Evolutionary conservation across 2,797 vertebrate species (phyloP).

Genomic region (Semaprochilodus insignis): DNA sequence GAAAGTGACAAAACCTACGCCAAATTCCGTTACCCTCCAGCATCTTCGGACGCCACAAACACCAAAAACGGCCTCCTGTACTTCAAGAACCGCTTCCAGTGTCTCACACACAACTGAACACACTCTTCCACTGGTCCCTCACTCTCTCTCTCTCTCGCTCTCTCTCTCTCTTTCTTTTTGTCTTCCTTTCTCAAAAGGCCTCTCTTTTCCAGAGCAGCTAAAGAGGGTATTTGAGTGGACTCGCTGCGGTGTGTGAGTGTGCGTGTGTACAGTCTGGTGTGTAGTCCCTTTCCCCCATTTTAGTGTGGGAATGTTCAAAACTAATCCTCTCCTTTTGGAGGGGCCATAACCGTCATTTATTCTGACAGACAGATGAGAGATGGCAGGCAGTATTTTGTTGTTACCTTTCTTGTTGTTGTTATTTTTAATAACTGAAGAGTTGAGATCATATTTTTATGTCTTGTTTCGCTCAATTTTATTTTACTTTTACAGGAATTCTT

Average conservation of each 20-base stretch:
- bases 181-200: conserved; percentile 72
- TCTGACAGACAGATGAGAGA: conserved; percentile 42
- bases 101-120: conserved; percentile 84
- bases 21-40: conserved; percentile 86
- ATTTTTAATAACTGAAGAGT: conserved; percentile 23
- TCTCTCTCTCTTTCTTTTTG: conserved; percentile 18
- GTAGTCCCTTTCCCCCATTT: conserved; percentile 21
- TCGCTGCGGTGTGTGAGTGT: neutral
- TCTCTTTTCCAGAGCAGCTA: conserved; percentile 54
- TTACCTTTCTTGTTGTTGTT: conserved; percentile 2
- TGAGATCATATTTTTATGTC: conserved; percentile 44
- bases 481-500: conserved; percentile 33
- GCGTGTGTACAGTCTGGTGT: neutral
- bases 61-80: conserved; percentile 85
- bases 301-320: conserved; percentile 23
- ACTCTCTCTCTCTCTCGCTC: neutral
- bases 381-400: neutral
- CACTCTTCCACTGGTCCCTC: conserved; percentile 1
- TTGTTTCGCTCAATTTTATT: conserved; percentile 28
- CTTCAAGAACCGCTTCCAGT: conserved; percentile 94
- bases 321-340: conserved; percentile 35
- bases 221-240: conserved; percentile 28
- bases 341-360: conserved; percentile 5
- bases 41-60: conserved; percentile 77
- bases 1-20: conserved; percentile 86